Evolutionary conservation across 2,888 invertebrate genomes (phyloP), one percentile per base, ranked within the genome.

Genomic region (Erebia ligea): DNA sequence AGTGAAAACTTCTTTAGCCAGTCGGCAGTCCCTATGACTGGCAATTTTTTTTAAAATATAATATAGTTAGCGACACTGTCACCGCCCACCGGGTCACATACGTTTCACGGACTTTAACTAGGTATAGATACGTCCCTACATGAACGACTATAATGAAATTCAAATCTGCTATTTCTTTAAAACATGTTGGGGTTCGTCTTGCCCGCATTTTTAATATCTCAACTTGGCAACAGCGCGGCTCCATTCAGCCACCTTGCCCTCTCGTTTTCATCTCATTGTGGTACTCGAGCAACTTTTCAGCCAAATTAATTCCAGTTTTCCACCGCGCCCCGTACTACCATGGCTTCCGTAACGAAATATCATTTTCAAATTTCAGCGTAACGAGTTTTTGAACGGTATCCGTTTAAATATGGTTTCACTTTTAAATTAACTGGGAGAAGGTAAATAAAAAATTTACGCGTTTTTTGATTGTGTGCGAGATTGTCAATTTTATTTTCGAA

Each of bases 181-280:
- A 76, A 77, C 74, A 77, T 74, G 76, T 73, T 72, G 58, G 71
- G 70, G 63, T 71, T 73, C 66, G 73, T 76, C 76, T 75, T 78
- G 76, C 76, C 76, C 79, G 50, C 75, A 70, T 84, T 86, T 90
- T 90, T 89, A 88, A 91, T 90, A 89, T 90, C 87, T 86, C 89
- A 90, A 84, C 84, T 79, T 77, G 80, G 84, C 85, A 83, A 79
- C 82, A 84, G 81, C 85, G 82, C 78, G 87, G 90, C 87, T 87
- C 90, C 89, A 90, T 89, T 86, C 90, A 87, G 82, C 84, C 85
- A 82, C 84, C 82, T 86, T 84, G 84, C 84, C 86, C 87, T 87
- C 87, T 89, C 86, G 86, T 89, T 90, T 90, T 90, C 92, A 91
- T 89, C 87, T 86, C 88, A 89, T 92, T 91, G 92, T 91, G 83